A percentile compares a stretch with the other conserved stretches of the same genome.
Conservation (phyloP, 2,888 invertebrate species). For the Lochmaea capreae region DNA sequence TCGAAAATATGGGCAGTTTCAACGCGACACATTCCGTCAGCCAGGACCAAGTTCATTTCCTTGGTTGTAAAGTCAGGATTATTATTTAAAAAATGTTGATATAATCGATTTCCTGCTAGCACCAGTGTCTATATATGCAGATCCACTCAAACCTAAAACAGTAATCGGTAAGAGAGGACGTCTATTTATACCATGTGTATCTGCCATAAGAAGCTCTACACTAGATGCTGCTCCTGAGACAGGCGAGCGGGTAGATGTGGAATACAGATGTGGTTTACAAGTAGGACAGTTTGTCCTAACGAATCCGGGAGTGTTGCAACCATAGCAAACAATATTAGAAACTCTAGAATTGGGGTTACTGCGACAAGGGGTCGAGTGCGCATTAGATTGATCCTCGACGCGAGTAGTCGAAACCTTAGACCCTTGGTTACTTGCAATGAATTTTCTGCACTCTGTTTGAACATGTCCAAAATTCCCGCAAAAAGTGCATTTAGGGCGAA, state of each 20-base stretch:
- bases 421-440: conserved; percentile 8
- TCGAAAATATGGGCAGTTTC: conserved; percentile 25
- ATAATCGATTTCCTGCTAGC: conserved; percentile 30
- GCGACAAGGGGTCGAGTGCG: conserved; percentile 7
- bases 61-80: conserved; percentile 10
- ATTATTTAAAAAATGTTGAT: conserved; percentile 21
- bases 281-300: conserved; percentile 21
- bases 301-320: conserved; percentile 28
- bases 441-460: conserved; percentile 27
- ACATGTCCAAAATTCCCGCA: conserved; percentile 25
- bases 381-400: background rate
- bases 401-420: background rate
- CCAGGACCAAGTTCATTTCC: conserved; percentile 34
- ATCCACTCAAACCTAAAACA: conserved; percentile 24
- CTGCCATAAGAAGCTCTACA: conserved; percentile 22
- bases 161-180: conserved; percentile 18
- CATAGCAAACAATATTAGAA: conserved; percentile 24
- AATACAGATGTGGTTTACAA: conserved; percentile 15
- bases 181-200: conserved; percentile 7
- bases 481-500: conserved; percentile 13
- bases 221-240: background rate
- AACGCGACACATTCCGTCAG: conserved; percentile 32
- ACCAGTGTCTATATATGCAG: conserved; percentile 42
- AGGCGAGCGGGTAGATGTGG: background rate
- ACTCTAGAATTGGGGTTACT: conserved; percentile 5